A percentile compares a stretch with the other conserved stretches of the same genome.
phyloP scores from a whole-genome alignment of 1,140 invertebrate species.

The Colletes gigas region DNA sequence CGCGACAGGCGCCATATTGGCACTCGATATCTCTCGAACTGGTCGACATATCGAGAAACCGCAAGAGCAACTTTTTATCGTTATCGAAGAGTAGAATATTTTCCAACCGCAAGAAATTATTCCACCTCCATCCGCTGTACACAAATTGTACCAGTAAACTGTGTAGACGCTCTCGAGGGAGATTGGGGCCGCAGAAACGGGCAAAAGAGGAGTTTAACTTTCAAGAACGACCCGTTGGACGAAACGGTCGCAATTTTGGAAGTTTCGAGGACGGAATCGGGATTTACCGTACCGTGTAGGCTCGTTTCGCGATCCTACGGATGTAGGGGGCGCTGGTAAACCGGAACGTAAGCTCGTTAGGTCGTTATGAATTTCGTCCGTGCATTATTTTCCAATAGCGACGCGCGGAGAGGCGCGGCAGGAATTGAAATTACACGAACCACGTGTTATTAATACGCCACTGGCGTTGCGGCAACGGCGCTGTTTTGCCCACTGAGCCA shows the following conservation, averaged over 20 bases:
- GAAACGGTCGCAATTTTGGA: neutral
- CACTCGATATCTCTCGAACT: too few species aligned
- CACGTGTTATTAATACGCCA: conserved; percentile 66
- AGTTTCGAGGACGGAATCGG: neutral
- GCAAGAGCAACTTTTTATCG: too few species aligned
- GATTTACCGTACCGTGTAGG: neutral
- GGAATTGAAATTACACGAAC: conserved; percentile 67
- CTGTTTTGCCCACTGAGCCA: conserved; percentile 64
- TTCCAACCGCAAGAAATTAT: too few species aligned
- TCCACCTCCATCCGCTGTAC: too few species aligned
- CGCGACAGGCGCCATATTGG: too few species aligned
- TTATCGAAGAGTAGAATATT: too few species aligned
- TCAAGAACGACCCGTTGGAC: too few species aligned
- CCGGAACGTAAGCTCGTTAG: conserved; percentile 50
- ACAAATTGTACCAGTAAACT: too few species aligned
- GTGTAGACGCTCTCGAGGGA: too few species aligned
- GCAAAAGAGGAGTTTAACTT: too few species aligned
- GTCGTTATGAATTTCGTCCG: conserved; percentile 48
- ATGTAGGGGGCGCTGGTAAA: neutral
- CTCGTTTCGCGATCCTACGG: neutral
- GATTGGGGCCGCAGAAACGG: too few species aligned
- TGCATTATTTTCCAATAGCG: conserved; percentile 43
- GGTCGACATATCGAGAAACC: too few species aligned
- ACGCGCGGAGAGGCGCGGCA: conserved; percentile 6
- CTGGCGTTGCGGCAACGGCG: conserved; percentile 47